Evolutionary conservation across 2,888 invertebrate genomes (phyloP), one percentile per base, ranked within the genome.

Genomic region (Thymelicus sylvestris): DNA sequence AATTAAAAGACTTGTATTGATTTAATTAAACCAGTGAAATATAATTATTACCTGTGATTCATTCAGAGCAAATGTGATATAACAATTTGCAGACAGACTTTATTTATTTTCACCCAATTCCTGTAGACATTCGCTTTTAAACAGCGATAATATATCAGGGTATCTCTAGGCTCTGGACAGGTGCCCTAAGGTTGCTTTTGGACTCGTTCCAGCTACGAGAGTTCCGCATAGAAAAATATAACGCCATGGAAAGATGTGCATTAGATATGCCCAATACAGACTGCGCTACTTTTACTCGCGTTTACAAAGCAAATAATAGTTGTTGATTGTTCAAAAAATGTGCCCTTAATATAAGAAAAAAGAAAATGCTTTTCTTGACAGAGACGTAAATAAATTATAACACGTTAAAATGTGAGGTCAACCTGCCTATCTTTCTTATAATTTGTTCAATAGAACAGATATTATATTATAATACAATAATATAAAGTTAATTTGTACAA

Each of bases 121-220:
- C 55, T 57, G n/a, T 50, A 48, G 60, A 71, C 70, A 55, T 69
- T 74, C 41, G 60, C 65, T 74, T 74, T 74, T 75, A 62, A 67
- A 76, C 72, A 73, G 74, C 77, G 72, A 80, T 77, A 78, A 74
- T 76, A 75, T 73, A 77, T 78, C 67, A 74, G 68, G 72, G 74
- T 80, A 80, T 82, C 79, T 83, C 78, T 83, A 80, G 82, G 80
- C 76, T 78, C 79, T 81, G 83, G 80, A 82, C 74, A 74, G 72
- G 74, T 78, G 80, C 80, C 83, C 81, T 83, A 81, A 81, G 83
- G 82, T 80, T 77, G 76, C 75, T 72, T 64, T 69, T 69, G 69
- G 69, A 69, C 57, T 55, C 57, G 63, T 69, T 69, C 69, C 69
- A 69, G 69, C 47, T 48, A 38, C 8, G 12, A 39, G 63, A 38